Evolutionary conservation across 2,888 invertebrate species (phyloP).

Genomic region (Heliconius ismenius): DNA sequence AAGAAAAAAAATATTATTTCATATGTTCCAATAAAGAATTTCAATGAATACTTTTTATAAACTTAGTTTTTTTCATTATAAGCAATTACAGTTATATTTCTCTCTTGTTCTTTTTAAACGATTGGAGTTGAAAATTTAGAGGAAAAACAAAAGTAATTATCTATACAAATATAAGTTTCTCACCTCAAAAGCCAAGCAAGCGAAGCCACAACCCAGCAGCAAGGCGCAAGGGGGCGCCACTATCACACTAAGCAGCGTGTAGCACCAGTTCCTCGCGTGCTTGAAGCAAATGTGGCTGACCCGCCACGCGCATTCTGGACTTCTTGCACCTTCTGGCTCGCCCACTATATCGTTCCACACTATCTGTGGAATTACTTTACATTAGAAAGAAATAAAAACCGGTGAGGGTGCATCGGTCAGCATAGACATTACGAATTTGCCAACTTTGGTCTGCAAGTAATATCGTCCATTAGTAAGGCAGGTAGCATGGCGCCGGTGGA

Average conservation of each 20-base stretch:
- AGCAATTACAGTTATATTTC: too few species aligned
- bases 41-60: too few species aligned
- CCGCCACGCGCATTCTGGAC: constrained; percentile 87
- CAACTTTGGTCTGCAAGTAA: constrained; percentile 17
- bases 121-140: too few species aligned
- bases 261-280: constrained; percentile 85
- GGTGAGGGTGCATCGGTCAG: too few species aligned
- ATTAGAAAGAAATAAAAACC: background rate
- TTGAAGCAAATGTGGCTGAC: constrained; percentile 85
- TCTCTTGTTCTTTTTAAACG: too few species aligned
- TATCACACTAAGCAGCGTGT: constrained; percentile 85
- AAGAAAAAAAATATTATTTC: too few species aligned
- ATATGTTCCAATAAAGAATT: too few species aligned
- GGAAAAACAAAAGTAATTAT: too few species aligned
- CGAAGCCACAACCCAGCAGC: constrained; percentile 85
- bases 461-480: constrained; percentile 23
- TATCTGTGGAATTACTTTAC: constrained; percentile 74
- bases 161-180: constrained; percentile 34
- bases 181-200: constrained; percentile 87
- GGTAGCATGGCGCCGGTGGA: background rate
- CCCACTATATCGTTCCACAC: constrained; percentile 87
- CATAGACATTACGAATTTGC: constrained; percentile 4
- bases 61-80: too few species aligned
- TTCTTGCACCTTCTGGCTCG: constrained; percentile 86
- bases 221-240: constrained; percentile 86